Evolutionary conservation across 2,888 invertebrate genomes (phyloP).

Genomic region (Balanococcus diminutus): DNA sequence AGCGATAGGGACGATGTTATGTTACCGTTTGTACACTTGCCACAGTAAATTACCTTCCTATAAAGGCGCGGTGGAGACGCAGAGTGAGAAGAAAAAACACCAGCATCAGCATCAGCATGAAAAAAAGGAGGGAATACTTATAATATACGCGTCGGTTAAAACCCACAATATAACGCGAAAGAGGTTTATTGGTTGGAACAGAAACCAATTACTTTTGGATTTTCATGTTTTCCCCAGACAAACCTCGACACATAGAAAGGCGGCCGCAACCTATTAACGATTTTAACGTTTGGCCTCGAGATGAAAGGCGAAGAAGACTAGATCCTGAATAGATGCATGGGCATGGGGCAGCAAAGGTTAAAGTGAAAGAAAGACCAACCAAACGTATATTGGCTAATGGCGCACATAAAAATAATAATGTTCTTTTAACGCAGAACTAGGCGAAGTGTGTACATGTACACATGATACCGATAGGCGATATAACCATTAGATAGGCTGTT

Average conservation of each 20-base stretch:
- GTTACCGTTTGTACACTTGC: background rate
- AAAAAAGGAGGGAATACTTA: background rate
- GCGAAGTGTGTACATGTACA: constrained; percentile 50
- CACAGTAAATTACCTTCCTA: background rate
- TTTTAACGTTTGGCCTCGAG: constrained; percentile 55
- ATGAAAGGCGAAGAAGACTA: constrained; percentile 52
- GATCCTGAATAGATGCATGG: constrained; percentile 44
- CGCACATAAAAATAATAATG: constrained; percentile 55
- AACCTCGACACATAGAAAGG: constrained; percentile 37
- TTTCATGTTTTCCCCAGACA: constrained; percentile 49
- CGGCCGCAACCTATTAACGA: constrained; percentile 52
- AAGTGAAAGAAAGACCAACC: constrained; percentile 48
- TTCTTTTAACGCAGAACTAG: constrained; percentile 51
- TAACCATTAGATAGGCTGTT: constrained; percentile 47
- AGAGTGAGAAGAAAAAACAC: background rate
- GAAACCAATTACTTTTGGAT: constrained; percentile 51
- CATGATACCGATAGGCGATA: constrained; percentile 54
- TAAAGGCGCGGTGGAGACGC: background rate
- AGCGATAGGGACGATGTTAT: background rate
- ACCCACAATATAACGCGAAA: constrained; percentile 5
- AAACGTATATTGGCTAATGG: constrained; percentile 54
- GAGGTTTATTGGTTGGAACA: constrained; percentile 44
- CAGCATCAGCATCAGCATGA: too few species aligned
- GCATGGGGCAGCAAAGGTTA: constrained; percentile 55
- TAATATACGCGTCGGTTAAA: background rate